These are phyloP conservation scores for Operophtera brumata DNA, from an alignment of 2,888 invertebrate species.

Conservation along the genomic window DNA sequence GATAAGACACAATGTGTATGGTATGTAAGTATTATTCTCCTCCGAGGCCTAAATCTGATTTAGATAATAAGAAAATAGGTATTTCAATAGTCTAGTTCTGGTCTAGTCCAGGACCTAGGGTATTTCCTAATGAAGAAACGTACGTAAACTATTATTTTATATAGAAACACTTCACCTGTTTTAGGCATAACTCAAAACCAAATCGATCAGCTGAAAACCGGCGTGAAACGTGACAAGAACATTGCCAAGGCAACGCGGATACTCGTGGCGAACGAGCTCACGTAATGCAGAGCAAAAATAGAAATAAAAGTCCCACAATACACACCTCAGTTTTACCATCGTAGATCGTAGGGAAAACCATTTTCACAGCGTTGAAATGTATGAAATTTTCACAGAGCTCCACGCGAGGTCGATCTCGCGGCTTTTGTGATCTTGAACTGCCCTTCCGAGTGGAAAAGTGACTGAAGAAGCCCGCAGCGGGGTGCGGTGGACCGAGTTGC, in stretches of 20 bases:
- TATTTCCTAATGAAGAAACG: too few species aligned
- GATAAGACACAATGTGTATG: not conserved
- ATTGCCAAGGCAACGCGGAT: conserved; percentile 47
- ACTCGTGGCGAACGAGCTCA: conserved; percentile 45
- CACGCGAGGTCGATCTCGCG: conserved; percentile 56
- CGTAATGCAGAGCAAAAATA: conserved; percentile 52
- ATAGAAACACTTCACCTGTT: not conserved
- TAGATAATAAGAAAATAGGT: too few species aligned
- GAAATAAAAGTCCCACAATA: conserved; percentile 29
- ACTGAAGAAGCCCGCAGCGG: conserved; percentile 53
- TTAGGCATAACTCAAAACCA: not conserved
- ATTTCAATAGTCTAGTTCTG: too few species aligned
- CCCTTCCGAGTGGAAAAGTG: conserved; percentile 74
- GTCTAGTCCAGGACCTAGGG: too few species aligned
- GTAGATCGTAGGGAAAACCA: conserved; percentile 73
- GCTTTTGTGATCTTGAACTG: conserved; percentile 79
- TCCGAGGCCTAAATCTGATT: too few species aligned
- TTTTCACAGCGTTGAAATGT: conserved; percentile 49
- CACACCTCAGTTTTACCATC: conserved; percentile 69
- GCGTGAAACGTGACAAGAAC: conserved; percentile 37
- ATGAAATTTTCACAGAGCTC: conserved; percentile 53
- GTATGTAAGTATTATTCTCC: too few species aligned
- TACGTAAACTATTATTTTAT: not conserved
- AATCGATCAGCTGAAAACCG: conserved; percentile 39
- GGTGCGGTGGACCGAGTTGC: conserved; percentile 60